These are phyloP conservation scores for Eupeodes latifasciatus DNA, from an alignment of 2,888 invertebrate species.

Conservation along the genomic window DNA sequence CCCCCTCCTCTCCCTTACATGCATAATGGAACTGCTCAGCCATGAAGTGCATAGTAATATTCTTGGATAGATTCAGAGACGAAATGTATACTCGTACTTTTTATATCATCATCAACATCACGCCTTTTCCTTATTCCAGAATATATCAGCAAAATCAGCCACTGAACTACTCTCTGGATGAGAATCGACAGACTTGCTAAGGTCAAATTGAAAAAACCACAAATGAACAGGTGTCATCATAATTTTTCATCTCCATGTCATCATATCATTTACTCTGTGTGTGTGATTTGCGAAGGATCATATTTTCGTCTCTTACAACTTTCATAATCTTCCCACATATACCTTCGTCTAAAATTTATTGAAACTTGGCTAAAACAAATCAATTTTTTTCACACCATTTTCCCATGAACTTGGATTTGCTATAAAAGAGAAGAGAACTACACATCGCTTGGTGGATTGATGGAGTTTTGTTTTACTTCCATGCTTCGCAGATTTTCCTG, in stretches of 20 bases:
- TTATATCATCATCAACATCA: conserved; percentile 47
- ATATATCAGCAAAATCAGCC: conserved; percentile 24
- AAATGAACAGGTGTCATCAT: conserved; percentile 73
- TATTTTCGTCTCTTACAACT: conserved; percentile 14
- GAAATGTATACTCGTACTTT: conserved; percentile 41
- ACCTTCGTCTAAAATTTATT: conserved; percentile 55
- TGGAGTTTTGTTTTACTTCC: not conserved
- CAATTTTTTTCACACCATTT: conserved; percentile 68
- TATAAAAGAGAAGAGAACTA: not conserved
- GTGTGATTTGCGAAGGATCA: conserved; percentile 6
- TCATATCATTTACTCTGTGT: not conserved
- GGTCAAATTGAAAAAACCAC: conserved; percentile 71
- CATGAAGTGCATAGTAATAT: conserved; percentile 67
- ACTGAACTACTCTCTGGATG: conserved; percentile 37
- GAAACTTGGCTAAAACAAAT: conserved; percentile 67
- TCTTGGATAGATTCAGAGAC: conserved; percentile 47
- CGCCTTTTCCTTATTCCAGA: conserved; percentile 19
- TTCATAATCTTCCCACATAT: conserved; percentile 57
- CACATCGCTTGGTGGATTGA: not conserved
- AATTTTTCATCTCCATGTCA: conserved; percentile 59
- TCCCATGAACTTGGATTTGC: conserved; percentile 40
- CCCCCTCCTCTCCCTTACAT: too few relatives aligned
- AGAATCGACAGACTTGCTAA: conserved; percentile 10
- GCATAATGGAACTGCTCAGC: conserved; percentile 65
- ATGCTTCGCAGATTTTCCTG: conserved; percentile 74